These are phyloP conservation scores for Meteorus sp. DNA, from an alignment of 1,140 invertebrate species.

Conservation along the genomic window DNA sequence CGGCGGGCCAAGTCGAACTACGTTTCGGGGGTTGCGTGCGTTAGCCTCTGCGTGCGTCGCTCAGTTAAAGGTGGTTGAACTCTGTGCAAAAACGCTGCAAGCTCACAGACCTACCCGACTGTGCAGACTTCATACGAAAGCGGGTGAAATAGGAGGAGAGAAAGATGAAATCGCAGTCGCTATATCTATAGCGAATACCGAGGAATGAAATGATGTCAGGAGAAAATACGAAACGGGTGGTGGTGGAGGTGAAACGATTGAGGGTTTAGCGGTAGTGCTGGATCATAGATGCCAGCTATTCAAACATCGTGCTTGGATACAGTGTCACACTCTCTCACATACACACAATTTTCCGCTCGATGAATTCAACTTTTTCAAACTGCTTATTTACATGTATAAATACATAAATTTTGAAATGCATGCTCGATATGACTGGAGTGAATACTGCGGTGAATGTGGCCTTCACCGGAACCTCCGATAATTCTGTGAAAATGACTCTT, in stretches of 20 bases:
- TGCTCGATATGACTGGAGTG: too few species aligned
- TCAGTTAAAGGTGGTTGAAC: conserved; percentile 37
- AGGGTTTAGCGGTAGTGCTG: conserved; percentile 1
- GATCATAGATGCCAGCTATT: conserved; percentile 10
- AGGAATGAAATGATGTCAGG: background rate
- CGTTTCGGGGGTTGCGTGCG: conserved; percentile 40
- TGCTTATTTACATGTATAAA: too few species aligned
- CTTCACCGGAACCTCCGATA: too few species aligned
- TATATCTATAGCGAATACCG: background rate
- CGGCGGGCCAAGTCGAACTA: conserved; percentile 28
- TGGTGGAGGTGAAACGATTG: background rate
- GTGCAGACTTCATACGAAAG: background rate
- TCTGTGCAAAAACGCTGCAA: conserved; percentile 31
- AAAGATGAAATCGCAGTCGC: background rate
- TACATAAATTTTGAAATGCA: too few species aligned
- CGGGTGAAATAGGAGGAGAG: conserved; percentile 4
- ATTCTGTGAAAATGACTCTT: too few species aligned
- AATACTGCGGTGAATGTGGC: too few species aligned
- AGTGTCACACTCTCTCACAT: too few species aligned
- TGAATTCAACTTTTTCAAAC: too few species aligned
- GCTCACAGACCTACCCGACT: conserved; percentile 27
- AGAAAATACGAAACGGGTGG: background rate
- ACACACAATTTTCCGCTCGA: too few species aligned
- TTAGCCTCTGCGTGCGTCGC: conserved; percentile 30
- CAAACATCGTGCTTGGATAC: background rate